Evolutionary conservation across 92 coral and sea anemone genomes (phyloP), one percentile per base, ranked within the genome.

Genomic region (Epizoanthus stellaris): DNA sequence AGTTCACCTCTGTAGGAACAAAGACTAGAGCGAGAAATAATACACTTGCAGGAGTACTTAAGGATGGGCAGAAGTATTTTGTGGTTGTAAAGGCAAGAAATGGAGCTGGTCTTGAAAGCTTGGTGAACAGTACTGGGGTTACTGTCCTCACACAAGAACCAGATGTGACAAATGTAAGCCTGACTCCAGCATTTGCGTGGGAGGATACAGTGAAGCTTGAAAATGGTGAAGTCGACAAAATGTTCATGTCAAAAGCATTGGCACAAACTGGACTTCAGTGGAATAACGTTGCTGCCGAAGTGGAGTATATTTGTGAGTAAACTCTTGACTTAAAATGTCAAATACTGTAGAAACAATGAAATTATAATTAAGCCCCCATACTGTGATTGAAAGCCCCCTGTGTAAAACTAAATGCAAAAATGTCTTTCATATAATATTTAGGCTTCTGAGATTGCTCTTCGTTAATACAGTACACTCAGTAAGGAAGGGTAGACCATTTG

Each of bases 21-120:
- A 58, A 58, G n/a, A 58, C 63, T 13, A 58, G 4, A 58, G 63
- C 63, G 19, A 13, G 63, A 58, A 58, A 58, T 58, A 58, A 4
- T 58, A 6, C 63, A 58, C 63, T 58, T 13, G 16, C 63, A n/a
- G 19, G 9, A 13, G 17, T 13, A 12, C 16, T 58, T n/a, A 58
- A n/a, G 1, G 19, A 58, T 58, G 63, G 63, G 19, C 63, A 58
- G 63, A 58, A 58, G 19, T 58, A 58, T 58, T 58, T 58, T n/a
- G 63, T 58, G 63, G 63, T 58, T 58, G 63, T 58, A 6, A 58
- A 58, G 9, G 63, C 63, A 58, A 58, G 63, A n/a, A 58, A 58
- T 58, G 63, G 63, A 58, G 63, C 63, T 58, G 63, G 63, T 13
- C 63, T 58, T 58, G 63, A 58, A n/a, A 58, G 63, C 63, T 6